These are phyloP conservation scores for Holothuria leucospilota DNA, from an alignment of 53 echinoderm and acorn worm genomes.

Conservation along the genomic window DNA sequence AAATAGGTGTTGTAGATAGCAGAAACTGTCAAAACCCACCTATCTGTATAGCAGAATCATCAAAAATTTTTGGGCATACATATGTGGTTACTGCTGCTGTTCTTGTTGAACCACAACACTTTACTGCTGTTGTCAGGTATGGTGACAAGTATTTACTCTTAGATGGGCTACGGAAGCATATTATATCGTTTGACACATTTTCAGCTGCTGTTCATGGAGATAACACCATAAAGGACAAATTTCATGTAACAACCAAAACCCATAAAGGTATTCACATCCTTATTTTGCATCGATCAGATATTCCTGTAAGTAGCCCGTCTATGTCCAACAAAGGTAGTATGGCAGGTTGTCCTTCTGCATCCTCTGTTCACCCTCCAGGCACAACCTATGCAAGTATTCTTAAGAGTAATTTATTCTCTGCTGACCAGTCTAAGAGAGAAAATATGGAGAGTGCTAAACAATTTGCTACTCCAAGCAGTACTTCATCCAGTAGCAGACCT, in stretches of 20 bases:
- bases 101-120: constrained; percentile 2
- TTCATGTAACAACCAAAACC: neutral
- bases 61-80: neutral
- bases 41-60: neutral
- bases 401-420: too few species aligned
- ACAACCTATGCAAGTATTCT: too few species aligned
- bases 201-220: constrained; percentile 11
- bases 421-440: too few species aligned
- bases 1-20: neutral
- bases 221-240: neutral
- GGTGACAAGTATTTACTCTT: neutral
- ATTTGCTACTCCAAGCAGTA: too few species aligned
- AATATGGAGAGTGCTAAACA: too few species aligned
- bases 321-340: too few species aligned
- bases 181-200: neutral
- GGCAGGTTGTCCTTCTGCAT: too few species aligned
- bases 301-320: too few species aligned
- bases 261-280: constrained; percentile 14
- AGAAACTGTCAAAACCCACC: neutral
- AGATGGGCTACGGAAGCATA: neutral
- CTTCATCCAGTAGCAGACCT: too few species aligned
- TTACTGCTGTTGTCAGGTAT: neutral
- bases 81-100: neutral
- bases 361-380: too few species aligned
- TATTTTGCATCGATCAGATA: neutral